phyloP scores from a whole-genome alignment of 2,797 vertebrate genomes.

The Phoxinus dragarum region DNA sequence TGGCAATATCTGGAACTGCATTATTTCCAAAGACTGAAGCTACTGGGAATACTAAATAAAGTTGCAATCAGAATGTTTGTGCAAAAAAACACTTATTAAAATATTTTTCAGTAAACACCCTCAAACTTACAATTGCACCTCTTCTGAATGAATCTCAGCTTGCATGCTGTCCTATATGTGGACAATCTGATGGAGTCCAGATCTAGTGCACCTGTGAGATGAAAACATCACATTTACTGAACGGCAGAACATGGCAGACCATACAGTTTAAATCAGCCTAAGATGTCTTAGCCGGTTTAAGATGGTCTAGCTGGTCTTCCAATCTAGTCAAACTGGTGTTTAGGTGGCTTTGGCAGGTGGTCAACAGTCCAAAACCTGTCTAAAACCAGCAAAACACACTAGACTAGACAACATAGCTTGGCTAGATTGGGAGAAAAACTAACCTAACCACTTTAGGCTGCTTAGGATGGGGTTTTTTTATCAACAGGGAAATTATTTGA shows the following conservation, averaged over 20 bases:
- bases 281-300: background rate
- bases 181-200: constrained; percentile 98
- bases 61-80: background rate
- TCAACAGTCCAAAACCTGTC: background rate
- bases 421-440: background rate
- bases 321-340: background rate
- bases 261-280: background rate
- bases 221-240: constrained; percentile 5
- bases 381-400: background rate
- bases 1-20: rapidly evolving
- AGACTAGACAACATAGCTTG: too few relatives aligned
- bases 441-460: background rate
- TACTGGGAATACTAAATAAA: background rate
- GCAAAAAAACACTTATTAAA: background rate
- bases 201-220: constrained; percentile 90
- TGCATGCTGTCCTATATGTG: constrained; percentile 98
- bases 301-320: background rate
- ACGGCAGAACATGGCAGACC: background rate
- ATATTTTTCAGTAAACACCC: background rate
- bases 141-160: constrained; percentile 98
- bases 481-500: background rate
- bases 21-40: background rate
- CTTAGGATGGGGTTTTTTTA: background rate
- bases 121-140: constrained; percentile 95
- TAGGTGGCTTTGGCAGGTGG: background rate